phyloP scores from a whole-genome alignment of 2,113 vertebrate genomes.

The Phrynosoma platyrhinos region DNA sequence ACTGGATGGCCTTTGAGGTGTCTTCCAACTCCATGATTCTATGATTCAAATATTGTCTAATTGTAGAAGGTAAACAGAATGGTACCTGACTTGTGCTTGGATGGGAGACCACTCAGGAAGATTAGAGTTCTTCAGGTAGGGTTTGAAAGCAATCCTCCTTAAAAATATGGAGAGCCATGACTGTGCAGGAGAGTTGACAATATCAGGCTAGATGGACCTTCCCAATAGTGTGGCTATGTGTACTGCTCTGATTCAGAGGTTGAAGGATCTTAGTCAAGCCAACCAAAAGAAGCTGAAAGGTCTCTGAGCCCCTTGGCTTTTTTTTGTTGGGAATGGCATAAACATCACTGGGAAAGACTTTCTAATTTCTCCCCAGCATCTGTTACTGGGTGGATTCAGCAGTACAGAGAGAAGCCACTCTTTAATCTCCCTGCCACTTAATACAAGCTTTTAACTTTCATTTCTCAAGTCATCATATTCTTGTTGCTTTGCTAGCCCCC shows the following conservation, averaged over 20 bases:
- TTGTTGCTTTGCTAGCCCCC: conserved; percentile 17
- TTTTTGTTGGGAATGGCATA: conserved; percentile 17
- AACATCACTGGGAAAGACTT: background rate
- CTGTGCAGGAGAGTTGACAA: too few species aligned
- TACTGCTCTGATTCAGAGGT: background rate
- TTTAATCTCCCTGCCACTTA: conserved; percentile 49
- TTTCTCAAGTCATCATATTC: conserved; percentile 44
- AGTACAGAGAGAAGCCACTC: conserved; percentile 15
- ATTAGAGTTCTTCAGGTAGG: background rate
- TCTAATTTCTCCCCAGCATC: background rate
- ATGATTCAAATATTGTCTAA: too few species aligned
- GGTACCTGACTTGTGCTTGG: too few species aligned
- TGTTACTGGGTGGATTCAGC: conserved; percentile 13
- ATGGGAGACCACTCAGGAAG: too few species aligned
- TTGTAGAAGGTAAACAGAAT: too few species aligned
- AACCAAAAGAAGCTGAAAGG: conserved; percentile 38
- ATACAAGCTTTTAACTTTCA: conserved; percentile 50
- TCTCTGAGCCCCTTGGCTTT: background rate
- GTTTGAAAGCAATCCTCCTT: background rate
- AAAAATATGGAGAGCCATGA: background rate
- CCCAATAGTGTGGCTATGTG: too few species aligned
- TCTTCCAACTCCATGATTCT: too few species aligned
- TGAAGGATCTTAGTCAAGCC: conserved; percentile 21
- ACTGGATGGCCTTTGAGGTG: too few species aligned
- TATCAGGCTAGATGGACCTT: too few species aligned